phyloP scores from a whole-genome alignment of 1,140 invertebrate species.

The Zaprionus ghesquierei region DNA sequence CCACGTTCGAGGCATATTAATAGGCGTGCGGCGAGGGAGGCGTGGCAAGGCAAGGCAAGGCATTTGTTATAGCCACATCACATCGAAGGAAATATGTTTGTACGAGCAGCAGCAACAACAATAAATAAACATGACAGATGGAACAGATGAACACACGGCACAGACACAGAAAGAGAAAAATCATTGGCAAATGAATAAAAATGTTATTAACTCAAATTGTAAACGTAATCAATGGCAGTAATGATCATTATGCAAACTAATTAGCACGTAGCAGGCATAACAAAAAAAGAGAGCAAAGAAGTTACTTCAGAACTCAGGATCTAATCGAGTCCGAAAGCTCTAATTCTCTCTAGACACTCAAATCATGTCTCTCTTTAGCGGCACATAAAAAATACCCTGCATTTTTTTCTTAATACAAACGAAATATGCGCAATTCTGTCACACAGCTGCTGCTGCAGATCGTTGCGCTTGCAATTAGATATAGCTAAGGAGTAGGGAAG shows the following conservation, averaged over 20 bases:
- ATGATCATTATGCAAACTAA: constrained; percentile 42
- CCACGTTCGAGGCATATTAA: constrained; percentile 69
- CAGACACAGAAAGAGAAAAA: neutral
- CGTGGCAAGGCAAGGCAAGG: constrained; percentile 15
- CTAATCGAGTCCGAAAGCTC: neutral
- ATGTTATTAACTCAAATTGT: constrained; percentile 46
- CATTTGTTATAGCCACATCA: constrained; percentile 20
- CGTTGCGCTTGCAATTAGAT: neutral
- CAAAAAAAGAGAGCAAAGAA: neutral
- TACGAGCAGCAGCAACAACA: constrained; percentile 26
- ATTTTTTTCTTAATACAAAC: neutral
- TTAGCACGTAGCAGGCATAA: neutral
- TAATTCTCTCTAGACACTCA: neutral
- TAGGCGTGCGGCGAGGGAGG: constrained; percentile 53
- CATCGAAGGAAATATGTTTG: constrained; percentile 11
- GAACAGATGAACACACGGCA: constrained; percentile 15
- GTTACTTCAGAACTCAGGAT: neutral
- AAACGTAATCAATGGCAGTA: constrained; percentile 34
- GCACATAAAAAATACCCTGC: neutral
- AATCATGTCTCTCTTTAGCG: neutral
- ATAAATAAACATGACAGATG: constrained; percentile 73
- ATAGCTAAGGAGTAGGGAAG: neutral
- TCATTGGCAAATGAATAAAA: constrained; percentile 44
- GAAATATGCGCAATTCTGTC: neutral
- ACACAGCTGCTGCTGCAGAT: constrained; percentile 46